Evolutionary conservation across 2,797 vertebrate genomes (phyloP).

Genomic region (Corythornis leucogaster): DNA sequence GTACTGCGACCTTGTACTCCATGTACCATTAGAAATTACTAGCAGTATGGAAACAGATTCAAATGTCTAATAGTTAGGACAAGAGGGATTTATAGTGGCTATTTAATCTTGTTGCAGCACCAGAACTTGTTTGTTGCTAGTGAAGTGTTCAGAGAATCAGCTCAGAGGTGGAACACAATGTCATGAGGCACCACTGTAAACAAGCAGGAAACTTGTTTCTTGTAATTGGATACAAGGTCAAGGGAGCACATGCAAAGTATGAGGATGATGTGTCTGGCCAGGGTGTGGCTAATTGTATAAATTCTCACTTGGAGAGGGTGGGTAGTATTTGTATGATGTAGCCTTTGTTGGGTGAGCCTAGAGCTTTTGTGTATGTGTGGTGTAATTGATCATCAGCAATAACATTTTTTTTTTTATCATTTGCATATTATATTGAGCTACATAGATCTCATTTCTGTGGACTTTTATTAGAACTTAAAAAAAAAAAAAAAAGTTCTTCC

Average conservation of each 20-base stretch:
- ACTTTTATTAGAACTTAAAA: neutral
- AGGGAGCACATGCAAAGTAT: neutral
- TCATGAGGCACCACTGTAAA: neutral
- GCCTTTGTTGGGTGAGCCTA: neutral
- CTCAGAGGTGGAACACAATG: neutral
- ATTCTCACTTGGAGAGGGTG: neutral
- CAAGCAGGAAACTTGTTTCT: neutral
- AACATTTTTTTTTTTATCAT: neutral
- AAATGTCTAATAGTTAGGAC: neutral
- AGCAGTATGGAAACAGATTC: neutral
- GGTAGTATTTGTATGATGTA: neutral
- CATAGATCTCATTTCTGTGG: accelerated
- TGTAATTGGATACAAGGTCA: neutral
- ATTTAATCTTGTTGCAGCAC: conserved; percentile 24
- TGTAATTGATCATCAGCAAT: neutral
- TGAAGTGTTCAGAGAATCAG: neutral
- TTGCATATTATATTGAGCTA: neutral
- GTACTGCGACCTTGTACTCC: neutral
- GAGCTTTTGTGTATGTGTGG: neutral
- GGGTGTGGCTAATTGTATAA: neutral
- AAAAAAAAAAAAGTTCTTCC: neutral
- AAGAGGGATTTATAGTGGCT: neutral
- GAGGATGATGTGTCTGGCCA: neutral
- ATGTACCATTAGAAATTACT: neutral
- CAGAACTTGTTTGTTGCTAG: neutral